These are phyloP conservation scores for Anarhynchus alexandrinus DNA, from an alignment of 2,113 vertebrate genomes.

Conservation along the genomic window DNA sequence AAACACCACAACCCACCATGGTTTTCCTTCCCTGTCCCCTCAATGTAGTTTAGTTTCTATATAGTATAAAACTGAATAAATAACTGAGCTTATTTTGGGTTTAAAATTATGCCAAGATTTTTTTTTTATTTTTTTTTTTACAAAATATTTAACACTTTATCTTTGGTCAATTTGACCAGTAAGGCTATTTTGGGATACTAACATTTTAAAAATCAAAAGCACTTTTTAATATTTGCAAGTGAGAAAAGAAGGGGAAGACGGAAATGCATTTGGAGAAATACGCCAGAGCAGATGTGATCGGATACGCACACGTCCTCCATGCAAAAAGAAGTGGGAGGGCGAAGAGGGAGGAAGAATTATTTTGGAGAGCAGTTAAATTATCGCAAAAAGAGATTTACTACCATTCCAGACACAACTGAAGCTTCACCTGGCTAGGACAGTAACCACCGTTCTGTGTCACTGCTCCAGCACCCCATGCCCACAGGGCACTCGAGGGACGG, in stretches of 20 bases:
- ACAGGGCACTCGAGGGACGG: background rate
- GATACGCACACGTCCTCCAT: background rate
- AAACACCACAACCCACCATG: background rate
- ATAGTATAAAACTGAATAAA: constrained; percentile 59
- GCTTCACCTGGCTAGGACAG: background rate
- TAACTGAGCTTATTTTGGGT: constrained; percentile 30
- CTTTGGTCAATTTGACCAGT: constrained; percentile 49
- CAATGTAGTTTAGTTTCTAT: background rate
- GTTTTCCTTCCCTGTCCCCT: constrained; percentile 12
- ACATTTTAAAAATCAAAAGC: constrained; percentile 24
- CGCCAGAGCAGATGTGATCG: background rate
- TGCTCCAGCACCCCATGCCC: background rate
- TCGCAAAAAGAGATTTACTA: background rate
- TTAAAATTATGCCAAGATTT: background rate
- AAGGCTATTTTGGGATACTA: constrained; percentile 25
- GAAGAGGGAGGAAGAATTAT: background rate
- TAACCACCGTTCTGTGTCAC: too few relatives aligned
- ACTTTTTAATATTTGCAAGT: constrained; percentile 4
- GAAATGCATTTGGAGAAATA: background rate
- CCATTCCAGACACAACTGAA: background rate
- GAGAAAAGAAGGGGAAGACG: background rate
- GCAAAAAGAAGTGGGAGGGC: background rate
- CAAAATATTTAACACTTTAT: constrained; percentile 40
- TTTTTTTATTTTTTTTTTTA: background rate
- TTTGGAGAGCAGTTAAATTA: background rate